Evolutionary conservation across 2,888 invertebrate species (phyloP), one percentile per base, ranked within the genome.

Genomic region (Adelphocoris suturalis): DNA sequence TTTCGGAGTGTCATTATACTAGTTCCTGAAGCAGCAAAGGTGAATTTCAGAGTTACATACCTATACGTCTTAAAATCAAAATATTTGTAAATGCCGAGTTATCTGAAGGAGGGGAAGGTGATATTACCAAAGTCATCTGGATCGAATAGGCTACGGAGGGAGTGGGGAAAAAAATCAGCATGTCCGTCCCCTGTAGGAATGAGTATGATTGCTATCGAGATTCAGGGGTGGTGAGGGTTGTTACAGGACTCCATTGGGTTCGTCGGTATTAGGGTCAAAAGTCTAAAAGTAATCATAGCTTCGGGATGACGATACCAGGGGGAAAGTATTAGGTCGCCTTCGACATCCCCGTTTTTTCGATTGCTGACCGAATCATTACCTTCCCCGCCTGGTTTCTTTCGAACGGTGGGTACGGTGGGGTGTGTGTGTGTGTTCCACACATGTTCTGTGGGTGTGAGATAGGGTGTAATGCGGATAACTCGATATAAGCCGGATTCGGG

Each of bases 361-460:
- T 86, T 86, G 86, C 86, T 46, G 86, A 68, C 86, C 86, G 86
- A 86, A 86, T 86, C 86, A 86, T 86, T 86, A 86, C 86, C 86
- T 46, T 76, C 2, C 16, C 76, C 76, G 14, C 76, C 76, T 37
- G 46, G 47, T 7, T 12, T 47, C 23, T 81, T 48, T 47, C n/a
- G 37, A 46, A 37, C 13, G 48, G 47, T 47, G 37, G 14, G 46
- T 46, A 16, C 9, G 13, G n/a, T n/a, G n/a, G n/a, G n/a, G n/a
- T n/a, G n/a, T n/a, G 37, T 47, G 47, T 81, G 80, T 37, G 46
- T 80, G 80, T 80, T n/a, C 46, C 12, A 81, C n/a, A 37, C 37
- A 7, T 2, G 37, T 37, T 37, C 37, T 37, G 37, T 37, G 37
- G 37, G 37, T 37, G 37, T 37, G 37, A 37, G 37, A 37, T 37